These are phyloP conservation scores for Falcunculus frontatus DNA, from an alignment of 2,113 vertebrate species.

Conservation along the genomic window DNA sequence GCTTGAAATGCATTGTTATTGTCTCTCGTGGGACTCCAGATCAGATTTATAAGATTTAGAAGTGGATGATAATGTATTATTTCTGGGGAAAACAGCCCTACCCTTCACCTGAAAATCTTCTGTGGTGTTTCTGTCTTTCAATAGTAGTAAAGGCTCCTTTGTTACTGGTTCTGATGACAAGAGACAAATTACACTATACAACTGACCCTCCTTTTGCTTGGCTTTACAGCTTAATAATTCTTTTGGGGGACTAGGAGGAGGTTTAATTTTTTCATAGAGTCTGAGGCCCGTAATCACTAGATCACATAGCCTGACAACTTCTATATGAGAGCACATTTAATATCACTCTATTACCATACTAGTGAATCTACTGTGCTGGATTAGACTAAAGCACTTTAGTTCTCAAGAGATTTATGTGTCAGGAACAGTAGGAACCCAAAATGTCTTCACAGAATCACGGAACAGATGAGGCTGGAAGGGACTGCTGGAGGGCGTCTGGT, in stretches of 20 bases:
- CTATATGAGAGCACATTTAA: not conserved
- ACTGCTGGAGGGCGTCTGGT: not conserved
- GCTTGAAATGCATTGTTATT: not conserved
- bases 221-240: not conserved
- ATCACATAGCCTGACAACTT: not conserved
- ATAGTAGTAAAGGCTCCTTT: not conserved
- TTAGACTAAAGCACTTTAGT: not conserved
- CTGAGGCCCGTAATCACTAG: not conserved
- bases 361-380: not conserved
- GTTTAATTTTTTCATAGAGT: not conserved
- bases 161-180: not conserved
- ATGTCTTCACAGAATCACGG: not conserved
- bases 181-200: not conserved
- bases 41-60: not conserved
- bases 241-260: not conserved
- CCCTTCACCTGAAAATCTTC: not conserved
- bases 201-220: not conserved
- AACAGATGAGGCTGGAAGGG: not conserved
- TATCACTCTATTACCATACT: not conserved
- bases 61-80: not conserved
- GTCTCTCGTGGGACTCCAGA: not conserved
- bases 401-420: not conserved
- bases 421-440: not conserved
- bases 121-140: not conserved
- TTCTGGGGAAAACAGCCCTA: not conserved